Conservation (phyloP, 2,888 invertebrate species). For the Octonoba sinensis region DNA sequence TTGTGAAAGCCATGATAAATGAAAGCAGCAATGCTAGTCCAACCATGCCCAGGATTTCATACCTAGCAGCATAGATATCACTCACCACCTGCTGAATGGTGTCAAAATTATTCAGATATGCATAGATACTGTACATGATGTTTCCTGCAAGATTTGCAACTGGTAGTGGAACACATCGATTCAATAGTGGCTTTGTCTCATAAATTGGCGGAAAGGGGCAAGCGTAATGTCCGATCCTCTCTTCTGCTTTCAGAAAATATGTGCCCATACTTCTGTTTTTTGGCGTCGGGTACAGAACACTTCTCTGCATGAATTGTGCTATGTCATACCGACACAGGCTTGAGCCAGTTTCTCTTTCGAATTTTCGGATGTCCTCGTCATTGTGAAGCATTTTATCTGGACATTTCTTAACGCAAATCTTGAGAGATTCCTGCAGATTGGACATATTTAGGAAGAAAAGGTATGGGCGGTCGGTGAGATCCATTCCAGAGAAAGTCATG, state of each 20-base stretch:
- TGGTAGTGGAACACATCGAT: constrained; percentile 87
- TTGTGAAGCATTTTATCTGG: constrained; percentile 79
- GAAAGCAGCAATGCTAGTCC: constrained; percentile 88
- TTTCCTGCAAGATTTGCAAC: constrained; percentile 74
- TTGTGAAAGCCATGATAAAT: constrained; percentile 83
- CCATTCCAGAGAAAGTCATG: constrained; percentile 81
- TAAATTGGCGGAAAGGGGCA: constrained; percentile 85
- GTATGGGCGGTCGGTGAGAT: constrained; percentile 82
- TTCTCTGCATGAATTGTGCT: constrained; percentile 62
- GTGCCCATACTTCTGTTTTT: constrained; percentile 38
- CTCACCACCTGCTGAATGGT: constrained; percentile 88
- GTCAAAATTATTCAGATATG: constrained; percentile 88
- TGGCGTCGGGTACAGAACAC: constrained; percentile 42
- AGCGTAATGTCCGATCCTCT: constrained; percentile 74
- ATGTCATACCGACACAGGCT: constrained; percentile 80
- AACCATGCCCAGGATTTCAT: constrained; percentile 84
- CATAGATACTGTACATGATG: constrained; percentile 80
- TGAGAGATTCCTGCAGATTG: constrained; percentile 82
- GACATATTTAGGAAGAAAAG: constrained; percentile 87
- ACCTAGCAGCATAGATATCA: constrained; percentile 90
- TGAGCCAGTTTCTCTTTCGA: constrained; percentile 81
- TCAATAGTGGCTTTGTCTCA: constrained; percentile 83
- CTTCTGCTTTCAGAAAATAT: constrained; percentile 44
- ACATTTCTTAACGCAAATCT: constrained; percentile 91
- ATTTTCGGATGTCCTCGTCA: constrained; percentile 80